Base-by-base conservation (phyloP, 2,888 invertebrate species). In the Oxystoma pomonae region DNA sequence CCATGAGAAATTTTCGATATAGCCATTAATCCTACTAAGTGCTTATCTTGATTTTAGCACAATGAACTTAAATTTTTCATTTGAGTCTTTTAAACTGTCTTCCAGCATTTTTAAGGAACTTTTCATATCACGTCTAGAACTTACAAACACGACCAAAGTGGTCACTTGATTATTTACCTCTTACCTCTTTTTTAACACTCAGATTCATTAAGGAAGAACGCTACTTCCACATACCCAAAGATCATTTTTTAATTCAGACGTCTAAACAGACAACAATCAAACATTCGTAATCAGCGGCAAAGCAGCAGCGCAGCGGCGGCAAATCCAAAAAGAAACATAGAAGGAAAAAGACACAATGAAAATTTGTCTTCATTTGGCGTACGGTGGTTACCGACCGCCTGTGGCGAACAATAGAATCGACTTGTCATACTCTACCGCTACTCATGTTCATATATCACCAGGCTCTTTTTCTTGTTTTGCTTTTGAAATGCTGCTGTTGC, bases 341-440 rank as follows among this genome's bases (percentile, higher is more conserved):
- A 62, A 63, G 66, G 63, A 66, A 71, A 68, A 71, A 70, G 59
- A 60, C 68, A 66, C 66, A 64, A 65, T 69, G 71, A 69, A 76
- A 79, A 80, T 80, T 80, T 80, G 80, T 80, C 80, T 80, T 80
- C 80, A 80, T 80, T 80, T 80, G 74, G 74, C 72, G 35, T 73
- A 73, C 75, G 69, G 74, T 75, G 77, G 76, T 77, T 76, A 74
- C 73, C 70, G 76, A 69, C 78, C 79, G 72, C 80, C 79, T 75
- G 77, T 70, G 65, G 79, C 61, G 77, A 77, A 80, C 80, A 80
- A 80, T 78, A 73, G 74, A 71, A 59, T 63, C 65, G 71, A 73
- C 73, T 73, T 77, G 77, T 76, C 78, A 75, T 73, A 72, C 69
- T 72, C 71, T 71, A 71, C 67, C 67, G 72, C 73, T 73, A 73